These are phyloP conservation scores for Liolophura sinensis DNA, from an alignment of 1,140 invertebrate genomes.

Conservation along the genomic window DNA sequence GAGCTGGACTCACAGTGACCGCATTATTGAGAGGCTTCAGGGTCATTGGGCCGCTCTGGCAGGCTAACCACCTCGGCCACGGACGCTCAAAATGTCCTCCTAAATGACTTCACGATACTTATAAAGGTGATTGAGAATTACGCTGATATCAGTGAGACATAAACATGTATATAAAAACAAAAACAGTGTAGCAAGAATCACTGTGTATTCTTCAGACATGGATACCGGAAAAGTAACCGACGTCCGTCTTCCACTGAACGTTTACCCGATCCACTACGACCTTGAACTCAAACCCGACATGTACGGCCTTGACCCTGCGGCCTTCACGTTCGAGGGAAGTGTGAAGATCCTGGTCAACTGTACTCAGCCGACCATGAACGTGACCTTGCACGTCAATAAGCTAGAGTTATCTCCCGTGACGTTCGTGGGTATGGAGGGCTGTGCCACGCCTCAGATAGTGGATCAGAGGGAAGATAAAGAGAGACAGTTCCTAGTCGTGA, in stretches of 20 bases:
- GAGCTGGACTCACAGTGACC: too few species aligned
- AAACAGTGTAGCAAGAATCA: too few species aligned
- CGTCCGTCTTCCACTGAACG: constrained; percentile 41
- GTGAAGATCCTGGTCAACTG: constrained; percentile 72
- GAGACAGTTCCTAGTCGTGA: constrained; percentile 15
- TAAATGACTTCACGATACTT: too few species aligned
- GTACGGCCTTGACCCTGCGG: constrained; percentile 32
- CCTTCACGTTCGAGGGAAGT: constrained; percentile 69
- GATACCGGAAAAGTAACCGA: constrained; percentile 18
- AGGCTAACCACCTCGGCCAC: too few species aligned
- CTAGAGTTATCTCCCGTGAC: constrained; percentile 14
- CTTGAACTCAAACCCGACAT: constrained; percentile 51
- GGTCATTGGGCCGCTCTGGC: too few species aligned
- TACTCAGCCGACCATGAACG: constrained; percentile 64
- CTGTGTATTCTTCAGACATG: constrained; percentile 2
- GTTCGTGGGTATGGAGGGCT: too few species aligned
- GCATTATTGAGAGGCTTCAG: too few species aligned
- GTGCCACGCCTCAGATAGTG: too few species aligned
- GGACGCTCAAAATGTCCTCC: too few species aligned
- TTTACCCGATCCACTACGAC: constrained; percentile 49
- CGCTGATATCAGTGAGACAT: too few species aligned
- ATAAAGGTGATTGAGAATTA: too few species aligned
- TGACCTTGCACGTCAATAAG: constrained; percentile 69
- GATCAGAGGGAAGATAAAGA: constrained; percentile 4
- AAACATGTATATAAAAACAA: too few species aligned